These are phyloP conservation scores for Drosophila stalkeri DNA, from an alignment of 2,888 invertebrate species.

Conservation along the genomic window DNA sequence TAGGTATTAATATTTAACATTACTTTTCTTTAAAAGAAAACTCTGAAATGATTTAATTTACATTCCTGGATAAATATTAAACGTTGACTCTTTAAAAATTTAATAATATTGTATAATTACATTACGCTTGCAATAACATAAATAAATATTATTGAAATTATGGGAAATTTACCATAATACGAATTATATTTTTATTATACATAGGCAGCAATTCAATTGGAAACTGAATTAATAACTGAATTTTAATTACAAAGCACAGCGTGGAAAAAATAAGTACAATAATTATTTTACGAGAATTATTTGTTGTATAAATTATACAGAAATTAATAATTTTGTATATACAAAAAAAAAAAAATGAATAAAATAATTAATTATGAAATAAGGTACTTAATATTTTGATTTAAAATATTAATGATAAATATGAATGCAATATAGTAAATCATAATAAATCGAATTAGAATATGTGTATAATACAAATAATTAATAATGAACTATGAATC, in stretches of 20 bases:
- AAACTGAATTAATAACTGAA: conserved; percentile 2
- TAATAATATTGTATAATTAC: background rate
- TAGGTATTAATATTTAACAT: background rate
- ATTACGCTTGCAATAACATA: conserved; percentile 5
- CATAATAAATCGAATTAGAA: no score
- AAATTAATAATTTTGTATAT: background rate
- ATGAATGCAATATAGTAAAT: no score
- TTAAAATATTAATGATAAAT: no score
- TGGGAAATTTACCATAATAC: background rate
- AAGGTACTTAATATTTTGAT: no score
- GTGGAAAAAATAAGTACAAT: background rate
- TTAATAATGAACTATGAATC: no score
- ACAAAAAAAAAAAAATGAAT: background rate
- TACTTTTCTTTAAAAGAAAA: background rate
- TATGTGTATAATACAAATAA: no score
- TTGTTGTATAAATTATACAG: background rate
- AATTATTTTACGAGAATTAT: background rate
- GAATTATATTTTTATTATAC: conserved; percentile 5
- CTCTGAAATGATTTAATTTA: background rate
- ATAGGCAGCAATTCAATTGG: background rate
- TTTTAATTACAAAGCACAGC: conserved; percentile 1
- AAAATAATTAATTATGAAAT: no score
- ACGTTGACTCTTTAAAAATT: background rate
- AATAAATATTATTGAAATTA: conserved; percentile 1
- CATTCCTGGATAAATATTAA: background rate